Base-by-base conservation (phyloP, 2,888 invertebrate genomes). In the Fragum sueziense region DNA sequence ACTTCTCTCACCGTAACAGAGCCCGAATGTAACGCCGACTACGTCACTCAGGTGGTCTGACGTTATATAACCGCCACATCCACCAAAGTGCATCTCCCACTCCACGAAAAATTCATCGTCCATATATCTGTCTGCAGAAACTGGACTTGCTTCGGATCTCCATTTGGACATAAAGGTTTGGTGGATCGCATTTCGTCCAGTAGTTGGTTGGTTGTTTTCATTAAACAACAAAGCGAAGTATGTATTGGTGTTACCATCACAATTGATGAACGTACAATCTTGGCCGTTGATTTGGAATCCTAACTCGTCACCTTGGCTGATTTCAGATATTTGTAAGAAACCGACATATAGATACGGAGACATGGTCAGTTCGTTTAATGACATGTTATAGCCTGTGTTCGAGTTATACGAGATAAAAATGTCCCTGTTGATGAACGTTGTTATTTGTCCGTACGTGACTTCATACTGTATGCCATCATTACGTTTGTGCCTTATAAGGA, bases 21-120 rank as follows among this genome's bases (percentile, higher is more conserved):
- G 37, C 14, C 83, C 83, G 0, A 84, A 34, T 2, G 83, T 75
- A 4, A 76, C 80, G 3, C 80, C 83, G 11, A n/a, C 47, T 0
- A 84, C 74, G 14, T 70, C 62, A 61, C 62, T 34, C 22, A 76
- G 59, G 22, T 70, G 59, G 25, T 69, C 70, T 4, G 80, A 47
- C 3, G 78, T 78, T 20, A 68, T 72, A 41, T 79, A 84, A 7
- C 82, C 82, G 11, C 82, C 82, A 65, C 82, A 82, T 17, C 82
- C 82, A 0, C 82, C 82, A 37, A 82, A 71, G 31, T 82, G 82
- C 47, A 79, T 70, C 41, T 82, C 82, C 33, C 74, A 76, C 34
- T 57, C 47, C 31, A 73, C 65, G 54, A 74, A 82, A 51, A 68
- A 82, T n/a, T 76, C 67, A 3, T 52, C 41, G 1, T 61, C 69